phyloP scores from a whole-genome alignment of 2,113 vertebrate genomes.

The Myrmecobius fasciatus region DNA sequence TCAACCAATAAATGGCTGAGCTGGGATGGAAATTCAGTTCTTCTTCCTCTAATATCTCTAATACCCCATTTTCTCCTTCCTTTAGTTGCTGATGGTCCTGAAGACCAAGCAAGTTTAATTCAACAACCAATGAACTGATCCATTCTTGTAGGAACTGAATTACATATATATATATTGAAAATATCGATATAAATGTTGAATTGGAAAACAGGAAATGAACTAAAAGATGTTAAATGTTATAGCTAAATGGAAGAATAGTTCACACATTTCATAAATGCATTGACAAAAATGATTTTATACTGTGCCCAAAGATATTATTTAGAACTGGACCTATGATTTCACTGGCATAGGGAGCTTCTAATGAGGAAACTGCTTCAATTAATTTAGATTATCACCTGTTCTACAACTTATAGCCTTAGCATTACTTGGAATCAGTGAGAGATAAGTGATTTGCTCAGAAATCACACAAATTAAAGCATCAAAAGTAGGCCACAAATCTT shows the following conservation, averaged over 20 bases:
- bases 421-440: not conserved
- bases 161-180: not conserved
- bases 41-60: not conserved
- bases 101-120: not conserved
- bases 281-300: not conserved
- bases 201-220: not conserved
- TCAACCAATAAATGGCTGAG: not conserved
- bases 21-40: not conserved
- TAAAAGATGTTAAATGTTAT: not conserved
- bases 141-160: not conserved
- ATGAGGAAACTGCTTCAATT: not conserved
- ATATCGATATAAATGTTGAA: not conserved
- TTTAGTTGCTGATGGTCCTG: not conserved
- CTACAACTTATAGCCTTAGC: not conserved
- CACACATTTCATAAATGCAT: not conserved
- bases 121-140: not conserved
- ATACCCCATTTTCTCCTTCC: not conserved
- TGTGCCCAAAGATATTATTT: not conserved
- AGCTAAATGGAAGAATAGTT: not conserved
- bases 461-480: not conserved
- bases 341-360: not conserved
- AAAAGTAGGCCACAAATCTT: not conserved
- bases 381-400: not conserved
- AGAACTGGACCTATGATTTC: not conserved
- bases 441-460: not conserved